Evolutionary conservation across 1,140 invertebrate genomes (phyloP), one percentile per base, ranked within the genome.

Genomic region (Ceratina australensis): DNA sequence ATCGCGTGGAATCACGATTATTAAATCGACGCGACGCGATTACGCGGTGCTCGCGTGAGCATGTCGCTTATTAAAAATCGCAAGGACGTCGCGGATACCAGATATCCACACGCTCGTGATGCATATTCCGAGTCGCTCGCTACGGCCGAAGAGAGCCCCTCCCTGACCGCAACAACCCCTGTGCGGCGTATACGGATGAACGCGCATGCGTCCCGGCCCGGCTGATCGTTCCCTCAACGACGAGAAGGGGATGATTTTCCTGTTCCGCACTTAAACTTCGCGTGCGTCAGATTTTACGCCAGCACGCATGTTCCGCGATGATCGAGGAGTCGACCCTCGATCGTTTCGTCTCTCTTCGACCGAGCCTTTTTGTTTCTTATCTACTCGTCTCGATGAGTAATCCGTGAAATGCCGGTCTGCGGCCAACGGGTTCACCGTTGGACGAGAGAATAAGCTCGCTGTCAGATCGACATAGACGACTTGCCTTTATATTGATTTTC

Each of bases 111-210:
- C 79, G 81, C 81, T 72, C 60, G 57, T 74, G 78, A 86, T 80
- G 83, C 76, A 80, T 82, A 85, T 84, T 81, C 85, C 83, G 87
- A 89, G 80, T 88, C 87, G 87, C 76, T 80, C 82, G 87, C 76
- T 80, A 81, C 69, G 79, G 26, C 65, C 28, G 60, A 81, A 74
- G 65, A 82, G 73, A 81, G 83, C 86, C 85, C 86, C 86, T 88
- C 87, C 88, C 86, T 82, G 65, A 79, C 78, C 78, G 82, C 82
- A 85, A 86, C 86, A 79, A 84, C 85, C 87, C 83, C 81, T 85
- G 77, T 82, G 28, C 28, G n/a, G n/a, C n/a, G n/a, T n/a, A 50
- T 57, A 66, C 50, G 28, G 22, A n/a, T 64, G 24, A 72, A 24
- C 42, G 89, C 89, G 89, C 89, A 90, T 90, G 89, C 81, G 80